Evolutionary conservation across 1,140 invertebrate species (phyloP).

Genomic region (Ceratosolen solmsi): DNA sequence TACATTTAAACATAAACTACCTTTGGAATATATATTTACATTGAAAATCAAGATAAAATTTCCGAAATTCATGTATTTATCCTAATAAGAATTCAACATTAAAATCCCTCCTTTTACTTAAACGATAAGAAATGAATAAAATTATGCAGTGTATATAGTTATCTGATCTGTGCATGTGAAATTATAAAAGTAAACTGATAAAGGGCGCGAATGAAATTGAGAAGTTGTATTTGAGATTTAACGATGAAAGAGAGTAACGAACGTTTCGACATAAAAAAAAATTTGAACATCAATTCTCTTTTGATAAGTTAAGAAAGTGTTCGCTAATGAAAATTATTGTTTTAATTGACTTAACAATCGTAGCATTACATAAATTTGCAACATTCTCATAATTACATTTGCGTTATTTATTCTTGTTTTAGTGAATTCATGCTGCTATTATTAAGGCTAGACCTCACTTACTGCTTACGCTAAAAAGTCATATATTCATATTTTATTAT

Average conservation of each 20-base stretch:
- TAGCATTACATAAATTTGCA: too few relatives aligned
- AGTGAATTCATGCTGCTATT: too few relatives aligned
- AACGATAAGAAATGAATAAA: slow-evolving; percentile 2
- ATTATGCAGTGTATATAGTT: slow-evolving; percentile 28
- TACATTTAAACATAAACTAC: not conserved
- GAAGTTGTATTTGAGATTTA: not conserved
- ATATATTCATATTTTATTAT: too few relatives aligned
- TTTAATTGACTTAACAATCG: too few relatives aligned
- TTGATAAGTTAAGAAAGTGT: not conserved
- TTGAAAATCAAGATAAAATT: not conserved
- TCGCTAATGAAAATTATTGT: too few relatives aligned
- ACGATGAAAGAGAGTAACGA: not conserved
- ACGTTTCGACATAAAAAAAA: not conserved
- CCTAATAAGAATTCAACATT: not conserved
- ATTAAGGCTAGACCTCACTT: too few relatives aligned
- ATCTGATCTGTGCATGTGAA: slow-evolving; percentile 17
- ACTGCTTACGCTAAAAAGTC: too few relatives aligned
- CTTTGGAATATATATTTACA: not conserved
- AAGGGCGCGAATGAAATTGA: not conserved
- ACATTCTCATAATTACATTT: too few relatives aligned
- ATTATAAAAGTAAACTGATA: slow-evolving; percentile 7
- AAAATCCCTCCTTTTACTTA: slow-evolving; percentile 34
- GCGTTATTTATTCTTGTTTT: too few relatives aligned
- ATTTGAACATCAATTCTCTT: not conserved
- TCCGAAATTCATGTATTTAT: not conserved